A percentile compares a stretch with the other conserved stretches of the same genome.
phyloP scores from a whole-genome alignment of 2,888 invertebrate species.

The Diplolepis rosae region DNA sequence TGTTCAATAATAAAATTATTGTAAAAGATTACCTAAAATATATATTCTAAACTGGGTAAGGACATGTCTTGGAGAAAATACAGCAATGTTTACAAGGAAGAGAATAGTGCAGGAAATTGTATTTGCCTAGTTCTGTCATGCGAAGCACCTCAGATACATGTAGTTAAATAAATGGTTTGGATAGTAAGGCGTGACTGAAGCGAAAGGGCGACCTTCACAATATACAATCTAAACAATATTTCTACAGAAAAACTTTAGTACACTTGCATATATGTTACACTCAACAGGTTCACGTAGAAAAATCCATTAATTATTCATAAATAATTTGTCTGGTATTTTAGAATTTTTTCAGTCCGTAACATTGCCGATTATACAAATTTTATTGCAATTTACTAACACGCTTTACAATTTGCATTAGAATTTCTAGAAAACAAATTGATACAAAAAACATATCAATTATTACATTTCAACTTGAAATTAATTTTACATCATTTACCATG shows the following conservation, averaged over 20 bases:
- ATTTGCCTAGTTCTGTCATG: conserved; percentile 15
- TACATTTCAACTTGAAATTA: too few species aligned
- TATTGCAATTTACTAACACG: neutral
- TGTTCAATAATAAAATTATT: too few species aligned
- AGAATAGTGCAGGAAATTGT: conserved; percentile 5
- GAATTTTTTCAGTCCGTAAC: conserved; percentile 7
- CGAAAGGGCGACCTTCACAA: conserved; percentile 23
- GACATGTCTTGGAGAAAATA: neutral
- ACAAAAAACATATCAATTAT: too few species aligned
- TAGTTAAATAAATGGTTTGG: conserved; percentile 1
- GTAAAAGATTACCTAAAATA: too few species aligned
- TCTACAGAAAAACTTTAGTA: neutral
- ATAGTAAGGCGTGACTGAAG: conserved; percentile 23
- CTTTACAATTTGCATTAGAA: neutral
- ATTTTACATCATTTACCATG: too few species aligned
- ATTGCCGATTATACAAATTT: conserved; percentile 19
- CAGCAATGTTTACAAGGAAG: conserved; percentile 2
- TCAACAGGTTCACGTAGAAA: neutral
- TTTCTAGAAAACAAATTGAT: conserved; percentile 14
- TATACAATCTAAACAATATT: neutral
- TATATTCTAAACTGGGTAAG: too few species aligned
- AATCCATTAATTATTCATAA: conserved; percentile 30
- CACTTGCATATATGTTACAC: conserved; percentile 15
- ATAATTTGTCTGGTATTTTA: conserved; percentile 24
- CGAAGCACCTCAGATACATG: neutral